A percentile compares a stretch with the other conserved stretches of the same genome.
Conservation (phyloP, 2,113 vertebrate genomes). For the Sinosuthora webbiana region DNA sequence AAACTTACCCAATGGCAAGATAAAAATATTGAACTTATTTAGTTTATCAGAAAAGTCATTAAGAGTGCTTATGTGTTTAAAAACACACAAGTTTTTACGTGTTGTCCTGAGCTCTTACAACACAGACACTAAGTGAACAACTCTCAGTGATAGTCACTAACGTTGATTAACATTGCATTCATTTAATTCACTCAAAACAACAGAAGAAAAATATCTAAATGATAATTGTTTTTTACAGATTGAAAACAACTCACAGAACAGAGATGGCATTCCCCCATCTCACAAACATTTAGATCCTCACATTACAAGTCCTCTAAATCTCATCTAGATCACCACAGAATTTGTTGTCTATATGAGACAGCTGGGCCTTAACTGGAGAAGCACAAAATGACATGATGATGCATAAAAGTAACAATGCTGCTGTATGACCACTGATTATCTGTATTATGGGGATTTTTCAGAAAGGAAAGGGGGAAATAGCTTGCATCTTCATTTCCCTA, state of each 20-base stretch:
- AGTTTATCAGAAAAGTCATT: background rate
- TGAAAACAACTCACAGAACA: background rate
- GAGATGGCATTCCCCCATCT: background rate
- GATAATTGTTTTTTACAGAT: background rate
- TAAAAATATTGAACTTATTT: background rate
- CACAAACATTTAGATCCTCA: background rate
- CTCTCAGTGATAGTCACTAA: background rate
- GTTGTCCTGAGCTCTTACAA: background rate
- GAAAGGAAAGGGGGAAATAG: background rate
- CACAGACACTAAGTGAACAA: background rate
- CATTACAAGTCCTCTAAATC: background rate
- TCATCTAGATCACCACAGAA: background rate
- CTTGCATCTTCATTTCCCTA: background rate
- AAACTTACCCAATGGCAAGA: background rate
- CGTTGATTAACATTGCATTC: rapidly evolving
- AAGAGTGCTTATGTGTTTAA: background rate
- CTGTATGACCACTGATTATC: background rate
- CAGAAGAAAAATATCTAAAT: background rate
- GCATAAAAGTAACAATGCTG: background rate
- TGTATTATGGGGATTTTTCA: background rate
- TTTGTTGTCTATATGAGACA: background rate
- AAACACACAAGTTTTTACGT: background rate
- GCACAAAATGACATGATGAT: background rate
- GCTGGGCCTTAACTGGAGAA: background rate
- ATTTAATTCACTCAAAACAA: background rate